Evolutionary conservation across 2,888 invertebrate species (phyloP).

Genomic region (Sipha maydis): DNA sequence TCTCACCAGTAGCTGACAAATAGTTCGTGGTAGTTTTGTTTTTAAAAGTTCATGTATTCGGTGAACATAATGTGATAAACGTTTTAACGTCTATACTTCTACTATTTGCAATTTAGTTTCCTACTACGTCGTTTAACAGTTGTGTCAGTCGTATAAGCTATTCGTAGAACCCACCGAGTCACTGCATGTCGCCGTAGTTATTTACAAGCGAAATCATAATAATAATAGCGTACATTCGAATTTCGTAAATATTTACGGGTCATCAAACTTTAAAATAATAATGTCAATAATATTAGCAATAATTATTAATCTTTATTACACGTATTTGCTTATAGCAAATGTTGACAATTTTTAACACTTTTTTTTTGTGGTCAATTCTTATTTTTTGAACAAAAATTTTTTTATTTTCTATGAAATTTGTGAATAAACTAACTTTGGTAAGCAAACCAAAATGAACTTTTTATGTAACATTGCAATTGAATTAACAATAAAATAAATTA

Average conservation of each 20-base stretch:
- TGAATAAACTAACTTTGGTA: no score
- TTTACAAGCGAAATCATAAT: constrained; percentile 10
- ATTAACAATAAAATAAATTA: no score
- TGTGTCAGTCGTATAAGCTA: background rate
- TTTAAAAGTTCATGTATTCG: background rate
- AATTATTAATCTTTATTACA: background rate
- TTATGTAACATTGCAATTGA: no score
- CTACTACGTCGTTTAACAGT: no score
- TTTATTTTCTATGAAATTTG: no score
- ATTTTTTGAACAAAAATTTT: background rate
- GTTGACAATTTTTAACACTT: background rate
- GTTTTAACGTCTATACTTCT: background rate
- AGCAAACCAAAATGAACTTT: no score
- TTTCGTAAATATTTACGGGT: background rate
- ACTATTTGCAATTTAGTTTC: background rate
- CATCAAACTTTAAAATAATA: constrained; percentile 23
- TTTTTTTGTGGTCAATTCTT: background rate
- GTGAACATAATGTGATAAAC: background rate
- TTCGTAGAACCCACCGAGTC: background rate
- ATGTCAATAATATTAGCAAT: constrained; percentile 5
- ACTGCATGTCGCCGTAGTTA: background rate
- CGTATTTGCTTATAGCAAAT: background rate
- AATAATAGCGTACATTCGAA: background rate
- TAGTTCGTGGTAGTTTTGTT: background rate
- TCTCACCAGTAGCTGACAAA: background rate